Evolutionary conservation across 2,797 vertebrate genomes (phyloP).

Genomic region (Otolemur crassicaudatus): DNA sequence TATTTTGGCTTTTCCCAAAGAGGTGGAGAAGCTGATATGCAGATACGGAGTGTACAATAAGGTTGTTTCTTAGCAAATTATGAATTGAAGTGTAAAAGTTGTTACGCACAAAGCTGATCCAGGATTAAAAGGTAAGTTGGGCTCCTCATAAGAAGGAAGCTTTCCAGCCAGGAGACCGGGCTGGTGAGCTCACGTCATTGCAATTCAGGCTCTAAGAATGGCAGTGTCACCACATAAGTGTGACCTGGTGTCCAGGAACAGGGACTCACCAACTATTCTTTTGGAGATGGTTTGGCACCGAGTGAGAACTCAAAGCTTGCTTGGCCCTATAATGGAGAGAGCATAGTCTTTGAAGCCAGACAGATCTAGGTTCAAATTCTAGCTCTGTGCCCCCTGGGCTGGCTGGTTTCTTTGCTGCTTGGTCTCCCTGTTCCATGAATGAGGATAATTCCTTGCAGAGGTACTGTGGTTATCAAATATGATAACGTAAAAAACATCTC

Average conservation of each 20-base stretch:
- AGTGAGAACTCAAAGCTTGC: not conserved
- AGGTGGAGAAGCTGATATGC: not conserved
- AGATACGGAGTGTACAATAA: rapidly evolving
- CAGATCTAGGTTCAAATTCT: not conserved
- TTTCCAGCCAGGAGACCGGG: not conserved
- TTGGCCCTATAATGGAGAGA: not conserved
- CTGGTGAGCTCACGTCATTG: not conserved
- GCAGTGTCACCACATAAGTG: rapidly evolving
- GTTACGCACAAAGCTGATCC: no score
- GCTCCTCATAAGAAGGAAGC: not conserved
- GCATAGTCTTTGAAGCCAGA: not conserved
- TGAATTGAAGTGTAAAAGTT: not conserved
- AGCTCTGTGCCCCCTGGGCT: not conserved
- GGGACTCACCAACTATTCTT: not conserved
- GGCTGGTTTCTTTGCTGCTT: not conserved
- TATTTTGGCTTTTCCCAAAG: not conserved
- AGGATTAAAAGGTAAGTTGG: slow-evolving; percentile 12
- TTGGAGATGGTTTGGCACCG: rapidly evolving
- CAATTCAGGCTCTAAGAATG: rapidly evolving
- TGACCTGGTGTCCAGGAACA: not conserved
- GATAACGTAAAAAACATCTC: not conserved
- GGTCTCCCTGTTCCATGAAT: rapidly evolving
- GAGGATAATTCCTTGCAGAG: no score
- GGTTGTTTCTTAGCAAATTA: not conserved
- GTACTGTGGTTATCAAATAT: not conserved